A percentile compares a stretch with the other conserved stretches of the same genome.
Evolutionary conservation across 2,113 vertebrate genomes (phyloP).

Genomic region (Shinisaurus crocodilurus): DNA sequence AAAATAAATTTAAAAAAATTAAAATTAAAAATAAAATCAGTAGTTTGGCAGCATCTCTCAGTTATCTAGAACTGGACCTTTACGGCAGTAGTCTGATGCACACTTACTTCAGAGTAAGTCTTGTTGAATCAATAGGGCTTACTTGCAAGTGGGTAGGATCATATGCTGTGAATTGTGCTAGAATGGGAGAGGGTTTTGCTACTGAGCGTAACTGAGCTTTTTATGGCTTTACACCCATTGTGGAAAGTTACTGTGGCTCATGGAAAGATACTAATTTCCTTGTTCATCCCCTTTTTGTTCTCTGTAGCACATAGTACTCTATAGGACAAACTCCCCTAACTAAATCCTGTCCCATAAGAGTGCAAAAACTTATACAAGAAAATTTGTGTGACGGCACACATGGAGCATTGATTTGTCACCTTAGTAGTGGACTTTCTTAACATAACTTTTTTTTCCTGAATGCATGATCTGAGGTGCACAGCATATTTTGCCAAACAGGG

Average conservation of each 20-base stretch:
- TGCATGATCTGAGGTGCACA: no score
- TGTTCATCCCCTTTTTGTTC: background rate
- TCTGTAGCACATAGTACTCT: background rate
- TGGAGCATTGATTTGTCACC: background rate
- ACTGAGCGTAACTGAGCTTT: background rate
- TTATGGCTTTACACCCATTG: background rate
- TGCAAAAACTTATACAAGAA: background rate
- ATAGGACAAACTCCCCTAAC: background rate
- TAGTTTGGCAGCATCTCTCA: background rate
- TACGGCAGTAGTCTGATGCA: background rate
- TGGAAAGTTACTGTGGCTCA: conserved; percentile 1
- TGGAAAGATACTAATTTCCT: conserved; percentile 6
- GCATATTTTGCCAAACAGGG: background rate
- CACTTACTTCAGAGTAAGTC: background rate
- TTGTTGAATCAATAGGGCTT: background rate
- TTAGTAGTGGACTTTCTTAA: background rate
- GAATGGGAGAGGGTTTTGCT: background rate
- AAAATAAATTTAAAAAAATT: background rate
- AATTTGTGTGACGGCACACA: background rate
- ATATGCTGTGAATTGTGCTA: background rate
- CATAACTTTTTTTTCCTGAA: background rate
- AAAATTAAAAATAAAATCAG: background rate
- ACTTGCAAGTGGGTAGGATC: background rate
- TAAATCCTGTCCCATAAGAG: background rate
- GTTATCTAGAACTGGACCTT: background rate